Evolutionary conservation across 2,888 invertebrate species (phyloP).

Genomic region (Drosophila mimetica): DNA sequence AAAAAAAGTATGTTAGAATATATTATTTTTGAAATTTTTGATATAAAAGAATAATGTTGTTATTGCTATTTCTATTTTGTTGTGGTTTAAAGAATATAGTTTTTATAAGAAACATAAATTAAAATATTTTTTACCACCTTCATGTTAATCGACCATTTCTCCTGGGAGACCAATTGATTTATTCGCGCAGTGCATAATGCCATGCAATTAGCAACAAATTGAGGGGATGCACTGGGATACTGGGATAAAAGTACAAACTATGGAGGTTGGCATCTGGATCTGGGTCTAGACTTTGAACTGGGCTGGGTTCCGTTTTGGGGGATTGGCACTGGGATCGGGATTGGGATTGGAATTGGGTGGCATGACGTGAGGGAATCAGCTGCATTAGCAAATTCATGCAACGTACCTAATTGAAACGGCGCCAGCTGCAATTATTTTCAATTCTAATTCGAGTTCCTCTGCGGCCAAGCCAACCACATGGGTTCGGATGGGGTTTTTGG

Average conservation of each 20-base stretch:
- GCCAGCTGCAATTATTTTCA: constrained; percentile 76
- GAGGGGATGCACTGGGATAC: constrained; percentile 17
- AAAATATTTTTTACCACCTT: too few species aligned
- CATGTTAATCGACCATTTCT: too few species aligned
- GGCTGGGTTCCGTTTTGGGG: background rate
- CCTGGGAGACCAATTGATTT: too few species aligned
- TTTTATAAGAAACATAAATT: too few species aligned
- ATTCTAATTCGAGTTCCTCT: constrained; percentile 66
- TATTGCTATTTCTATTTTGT: too few species aligned
- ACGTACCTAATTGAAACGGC: constrained; percentile 71
- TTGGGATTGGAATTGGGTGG: background rate
- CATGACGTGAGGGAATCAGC: constrained; percentile 25
- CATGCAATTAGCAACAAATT: constrained; percentile 63
- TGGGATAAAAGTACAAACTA: constrained; percentile 9
- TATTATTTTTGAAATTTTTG: too few species aligned
- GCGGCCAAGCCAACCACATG: constrained; percentile 12
- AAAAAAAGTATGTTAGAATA: too few species aligned
- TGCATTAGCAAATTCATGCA: constrained; percentile 56
- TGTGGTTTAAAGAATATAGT: too few species aligned
- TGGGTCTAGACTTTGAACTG: background rate
- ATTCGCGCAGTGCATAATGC: constrained; percentile 9
- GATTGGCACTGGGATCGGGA: background rate
- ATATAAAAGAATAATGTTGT: too few species aligned
- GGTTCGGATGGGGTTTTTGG: background rate
- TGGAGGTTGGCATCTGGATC: background rate